Base-by-base conservation (phyloP, 92 coral and sea anemone genomes). In the Epizoanthus fatuus region DNA sequence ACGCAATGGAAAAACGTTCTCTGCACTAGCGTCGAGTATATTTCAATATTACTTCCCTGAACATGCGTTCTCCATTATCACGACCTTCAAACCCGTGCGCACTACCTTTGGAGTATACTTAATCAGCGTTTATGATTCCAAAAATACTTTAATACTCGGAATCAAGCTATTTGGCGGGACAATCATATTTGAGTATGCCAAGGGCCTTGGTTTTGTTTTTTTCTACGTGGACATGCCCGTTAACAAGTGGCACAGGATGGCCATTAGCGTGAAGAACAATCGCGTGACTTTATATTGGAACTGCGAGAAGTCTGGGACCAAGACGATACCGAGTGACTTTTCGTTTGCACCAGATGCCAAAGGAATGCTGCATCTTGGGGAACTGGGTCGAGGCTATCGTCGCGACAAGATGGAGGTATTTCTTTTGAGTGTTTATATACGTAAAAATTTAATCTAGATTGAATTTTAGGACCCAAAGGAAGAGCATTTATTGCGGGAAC, bases 231-330 rank as follows among this genome's bases (percentile, higher is more conserved):
- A 88, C 67, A 74, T 93, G 54, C 47, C 82, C 7, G 84, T 79
- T 5, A 86, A 84, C 5, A 86, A 80, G 40, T 97, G 99, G 99
- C 95, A 95, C 67, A 93, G 93, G n/a, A 83, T 87, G 39, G 93
- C 98, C 9, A 83, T 97, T 54, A 91, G 99, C 59, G 84, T 97
- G 74, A 91, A 82, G 70, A 87, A 86, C 20, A 88, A 88, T 51
- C 90, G 83, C 9, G 87, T 91, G 2, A 91, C 97, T 6, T 87
- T 93, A 77, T 93, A 85, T 63, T 90, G 94, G 95, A 93, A 97
- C 86, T 97, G 99, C 85, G 80, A 86, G 82, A 87, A 83, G 88
- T 84, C 90, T 83, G 96, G 93, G 57, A 81, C 91, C 80, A 90
- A 86, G 87, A 42, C 83, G 57, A 78, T 90, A 20, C 89, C 83